Conservation (phyloP, 1,140 invertebrate species). For the Nasonia vitripennis region DNA sequence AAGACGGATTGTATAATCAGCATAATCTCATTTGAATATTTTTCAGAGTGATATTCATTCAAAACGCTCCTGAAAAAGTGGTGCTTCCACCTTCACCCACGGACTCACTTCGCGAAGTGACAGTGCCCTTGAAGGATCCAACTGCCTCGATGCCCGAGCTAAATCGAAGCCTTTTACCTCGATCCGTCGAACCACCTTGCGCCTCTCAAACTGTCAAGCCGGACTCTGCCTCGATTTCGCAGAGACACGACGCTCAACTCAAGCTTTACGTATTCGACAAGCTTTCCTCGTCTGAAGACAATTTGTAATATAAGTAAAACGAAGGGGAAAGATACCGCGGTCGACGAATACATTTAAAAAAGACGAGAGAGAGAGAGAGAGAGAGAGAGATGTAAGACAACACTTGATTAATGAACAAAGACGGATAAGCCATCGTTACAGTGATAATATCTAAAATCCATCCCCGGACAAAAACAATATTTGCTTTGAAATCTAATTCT, state of each 20-base stretch:
- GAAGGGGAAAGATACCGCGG: background rate
- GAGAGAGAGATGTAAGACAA: constrained; percentile 28
- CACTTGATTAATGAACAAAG: constrained; percentile 37
- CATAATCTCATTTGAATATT: background rate
- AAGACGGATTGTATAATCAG: too few relatives aligned
- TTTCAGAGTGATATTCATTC: constrained; percentile 89
- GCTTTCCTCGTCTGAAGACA: constrained; percentile 67
- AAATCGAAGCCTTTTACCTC: constrained; percentile 64
- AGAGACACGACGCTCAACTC: constrained; percentile 66
- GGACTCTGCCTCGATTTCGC: constrained; percentile 59
- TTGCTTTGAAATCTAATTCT: constrained; percentile 15
- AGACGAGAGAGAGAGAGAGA: background rate
- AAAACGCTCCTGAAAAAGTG: constrained; percentile 90
- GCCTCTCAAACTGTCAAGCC: constrained; percentile 65
- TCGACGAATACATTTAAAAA: background rate
- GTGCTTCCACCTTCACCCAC: constrained; percentile 76
- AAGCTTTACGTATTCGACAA: constrained; percentile 71
- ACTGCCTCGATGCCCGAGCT: constrained; percentile 67
- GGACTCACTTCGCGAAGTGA: constrained; percentile 67
- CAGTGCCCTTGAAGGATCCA: constrained; percentile 67
- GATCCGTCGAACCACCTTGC: constrained; percentile 66
- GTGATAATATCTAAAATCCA: constrained; percentile 44
- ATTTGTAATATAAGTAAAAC: constrained; percentile 61
- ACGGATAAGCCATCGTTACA: constrained; percentile 27
- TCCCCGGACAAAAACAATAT: constrained; percentile 21